Base-by-base conservation (phyloP, 2,797 vertebrate species). In the Micromesistius poutassou region DNA sequence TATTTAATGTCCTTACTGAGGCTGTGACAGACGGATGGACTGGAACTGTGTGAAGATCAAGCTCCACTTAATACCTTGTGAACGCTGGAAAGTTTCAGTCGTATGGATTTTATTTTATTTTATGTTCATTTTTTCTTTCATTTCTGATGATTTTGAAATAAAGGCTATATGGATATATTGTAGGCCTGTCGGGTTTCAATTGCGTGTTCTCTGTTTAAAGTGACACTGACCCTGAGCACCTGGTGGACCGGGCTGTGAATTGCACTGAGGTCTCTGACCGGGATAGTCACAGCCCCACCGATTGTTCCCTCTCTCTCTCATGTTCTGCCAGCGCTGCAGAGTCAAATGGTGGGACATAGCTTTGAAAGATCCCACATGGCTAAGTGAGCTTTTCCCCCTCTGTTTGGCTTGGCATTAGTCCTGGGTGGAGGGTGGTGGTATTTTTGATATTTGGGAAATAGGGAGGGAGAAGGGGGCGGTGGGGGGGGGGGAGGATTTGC, bases 261-360 rank as follows among this genome's bases (percentile, higher is more conserved):
- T 46, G 42, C 46, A 55, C 46, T 55, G 46, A 55, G 46, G 46
- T 55, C 46, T 22, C 16, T 1, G 55, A 62, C 55, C 55, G 19
- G 55, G 55, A 62, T 25, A n/a, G n/a, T 55, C 46, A 55, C 46
- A 55, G 4, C 46, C 46, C 46, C 19, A 22, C 46, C 46, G 46
- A 55, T 19, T 22, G 19, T 55, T 35, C 33, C 5, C 33, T 33
- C 33, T 33, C 3, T 33, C 33, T 33, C 33, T 33, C 22, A 7
- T 7, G 55, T 50, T 87, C 80, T 87, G 84, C 78, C 81, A 75
- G 30, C 70, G 73, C 82, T 84, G 84, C 81, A 83, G 71, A 81
- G 83, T 82, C 36, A 71, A 80, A 84, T 55, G 80, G 76, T 71
- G 81, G 71, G 71, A 78, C 78, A 62, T 72, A 42, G 7, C 22